These are phyloP conservation scores for Molanna angustata DNA, from an alignment of 2,888 invertebrate genomes.

Conservation along the genomic window DNA sequence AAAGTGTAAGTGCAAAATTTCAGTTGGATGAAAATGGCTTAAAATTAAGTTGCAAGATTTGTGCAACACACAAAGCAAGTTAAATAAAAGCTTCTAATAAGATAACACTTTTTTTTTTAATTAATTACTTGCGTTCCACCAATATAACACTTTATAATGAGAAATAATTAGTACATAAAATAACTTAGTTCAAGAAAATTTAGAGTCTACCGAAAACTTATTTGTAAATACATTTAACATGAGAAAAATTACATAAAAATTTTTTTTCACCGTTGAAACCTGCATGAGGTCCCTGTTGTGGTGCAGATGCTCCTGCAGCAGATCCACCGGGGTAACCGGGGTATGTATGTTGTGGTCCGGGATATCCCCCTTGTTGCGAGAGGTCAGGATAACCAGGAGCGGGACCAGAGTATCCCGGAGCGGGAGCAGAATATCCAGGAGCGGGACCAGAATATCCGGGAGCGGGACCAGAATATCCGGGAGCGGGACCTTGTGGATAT, in stretches of 20 bases:
- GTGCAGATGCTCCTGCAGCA: slow-evolving; percentile 35
- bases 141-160: too few species aligned
- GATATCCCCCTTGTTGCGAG: slow-evolving; percentile 21
- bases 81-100: too few species aligned
- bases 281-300: slow-evolving; percentile 34
- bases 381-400: slow-evolving; percentile 24
- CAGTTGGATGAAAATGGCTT: too few species aligned
- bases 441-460: slow-evolving; percentile 39
- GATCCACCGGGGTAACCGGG: slow-evolving; percentile 24
- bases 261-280: slow-evolving; percentile 24
- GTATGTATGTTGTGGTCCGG: slow-evolving; percentile 34
- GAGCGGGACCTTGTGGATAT: slow-evolving; percentile 35
- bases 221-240: too few species aligned
- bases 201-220: too few species aligned
- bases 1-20: too few species aligned
- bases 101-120: too few species aligned
- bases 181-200: slow-evolving; percentile 5
- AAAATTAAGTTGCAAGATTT: too few species aligned
- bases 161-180: too few species aligned
- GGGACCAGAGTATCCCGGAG: slow-evolving; percentile 23
- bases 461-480: slow-evolving; percentile 34
- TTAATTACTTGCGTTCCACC: too few species aligned
- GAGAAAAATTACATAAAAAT: too few species aligned
- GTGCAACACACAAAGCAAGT: too few species aligned
- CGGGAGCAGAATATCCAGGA: slow-evolving; percentile 30